Base-by-base conservation (phyloP, 2,888 invertebrate genomes). In the Drosophila cognata region DNA sequence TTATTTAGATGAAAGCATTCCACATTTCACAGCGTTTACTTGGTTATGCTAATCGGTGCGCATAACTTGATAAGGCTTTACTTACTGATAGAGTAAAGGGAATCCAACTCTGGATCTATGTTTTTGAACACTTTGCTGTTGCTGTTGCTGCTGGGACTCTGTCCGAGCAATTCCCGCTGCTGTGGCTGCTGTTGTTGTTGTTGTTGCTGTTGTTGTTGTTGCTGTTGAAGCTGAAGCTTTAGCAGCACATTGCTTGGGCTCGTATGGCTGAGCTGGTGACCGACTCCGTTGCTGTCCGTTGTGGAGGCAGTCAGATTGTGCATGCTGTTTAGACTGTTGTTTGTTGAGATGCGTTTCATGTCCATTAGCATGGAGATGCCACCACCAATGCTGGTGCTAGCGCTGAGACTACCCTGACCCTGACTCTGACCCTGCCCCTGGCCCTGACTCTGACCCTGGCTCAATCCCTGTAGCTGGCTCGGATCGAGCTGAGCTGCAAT, bases 21-120 rank as follows among this genome's bases (percentile, higher is more conserved):
- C 10, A 21, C 21, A 29, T 29, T 29, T 29, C 29, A 1, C 29
- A 29, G 29, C 29, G 29, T 5, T 29, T 29, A 29, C 29, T 38
- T 18, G 18, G 18, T 18, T 36, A 18, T 38, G 18, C 18, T 38
- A 8, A 38, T 2, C 18, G 18, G 6, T 18, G 38, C 18, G 38
- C 3, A 38, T 38, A 18, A 38, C 11, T 41, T 5, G 11, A 41
- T 41, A 11, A n/a, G 41, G n/a, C 13, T 41, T 18, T 46, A 91
- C 93, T 93, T 91, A 95, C 95, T 95, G 84, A 96, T 93, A 13
- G 96, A 96, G 92, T 96, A 97, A 67, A 97, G 93, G 0, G 96
- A 96, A 90, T 96, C 96, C 78, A 96, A 93, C 85, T 96, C 96
- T 3, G 93, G 93, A 87, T 93, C 93, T 69, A 93, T 93, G 73